Base-by-base conservation (phyloP, 2,888 invertebrate genomes). In the Apamea monoglypha region DNA sequence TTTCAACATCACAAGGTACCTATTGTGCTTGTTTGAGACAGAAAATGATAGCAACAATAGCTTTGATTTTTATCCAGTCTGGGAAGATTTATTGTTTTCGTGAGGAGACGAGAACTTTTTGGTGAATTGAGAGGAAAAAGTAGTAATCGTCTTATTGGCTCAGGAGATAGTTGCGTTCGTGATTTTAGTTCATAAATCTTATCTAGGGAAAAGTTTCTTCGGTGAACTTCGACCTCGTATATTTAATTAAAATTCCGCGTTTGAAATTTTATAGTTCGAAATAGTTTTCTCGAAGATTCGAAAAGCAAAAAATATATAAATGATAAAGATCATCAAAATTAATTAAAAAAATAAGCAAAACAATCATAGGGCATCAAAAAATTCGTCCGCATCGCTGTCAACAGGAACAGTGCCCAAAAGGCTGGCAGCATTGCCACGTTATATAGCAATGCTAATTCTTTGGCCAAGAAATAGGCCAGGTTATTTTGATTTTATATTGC, bases 1-100 rank as follows among this genome's bases (percentile, higher is more conserved):
- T 85, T 83, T 72, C 83, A 85, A 77, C 77, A 77, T 80, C 77
- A 68, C 63, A 69, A 77, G 68, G 56, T 80, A 71, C 66, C 81
- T 44, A 75, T 85, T 83, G 74, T 77, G 61, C 61, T 77, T 70
- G 73, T 85, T 80, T 64, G 29, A 50, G 74, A 74, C 44, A 66
- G 32, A 81, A 71, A 71, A 83, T 75, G 32, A 59, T 75, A 71
- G 56, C 44, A 80, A 75, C 83, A 83, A 71, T 75, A 36, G 53
- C 50, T 83, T 63, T 71, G 83, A 79, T 74, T 83, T 80, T 82
- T 74, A 82, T 83, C 32, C 44, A 50, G 63, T 40, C 64, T 47
- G 12, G 8, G 12, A 68, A 66, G 50, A 83, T 76, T 76, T 64
- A 83, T 83, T 75, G 53, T 66, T 69, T 64, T 74, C 25, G 21